Evolutionary conservation across 2,888 invertebrate species (phyloP), one percentile per base, ranked within the genome.

Genomic region (Ryuthela nishihirai): DNA sequence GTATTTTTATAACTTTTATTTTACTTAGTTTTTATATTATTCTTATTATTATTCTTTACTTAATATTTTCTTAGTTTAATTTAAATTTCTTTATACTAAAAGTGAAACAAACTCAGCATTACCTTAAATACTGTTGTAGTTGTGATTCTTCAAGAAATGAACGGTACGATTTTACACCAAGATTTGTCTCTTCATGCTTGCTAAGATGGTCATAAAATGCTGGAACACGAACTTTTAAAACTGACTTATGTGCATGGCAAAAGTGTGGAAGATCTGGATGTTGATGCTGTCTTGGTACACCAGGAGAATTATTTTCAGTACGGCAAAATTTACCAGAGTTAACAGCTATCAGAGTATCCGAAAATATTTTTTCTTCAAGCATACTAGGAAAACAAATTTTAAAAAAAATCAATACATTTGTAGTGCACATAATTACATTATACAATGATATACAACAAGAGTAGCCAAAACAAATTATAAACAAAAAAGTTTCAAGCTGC

Each of bases 201-300:
- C 45, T 18, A 9, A 64, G 23, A 39, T 62, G 43, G 36, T 44
- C 38, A 38, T 54, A 61, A 29, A 65, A 64, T 15, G 43, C 29
- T 24, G 65, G 65, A 32, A 58, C 55, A 25, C 64, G 32, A 12
- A 50, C 60, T 60, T 63, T 59, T 15, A 63, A 44, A 18, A 63
- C 18, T 18, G 54, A 36, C 20, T 48, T 44, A 42, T 63, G 63
- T 23, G 56, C 36, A 20, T 47, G 35, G 12, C 39, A 35, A 18
- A 54, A 15, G 17, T 50, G 44, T 17, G 49, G 49, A 25, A 42
- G 35, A 23, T 49, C 45, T 15, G 40, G 38, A 42, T 52, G 46
- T n/a, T 42, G 18, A 6, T 36, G 23, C n/a, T 29, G 35, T 4
- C n/a, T 34, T 34, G 17, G 17, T 34, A 15, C 34, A 18, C 26